Percentiles rank a stretch among this genome's conserved stretches.
Evolutionary conservation across 2,888 invertebrate species (phyloP).

Genomic region (Hirtodrosophila duncani): DNA sequence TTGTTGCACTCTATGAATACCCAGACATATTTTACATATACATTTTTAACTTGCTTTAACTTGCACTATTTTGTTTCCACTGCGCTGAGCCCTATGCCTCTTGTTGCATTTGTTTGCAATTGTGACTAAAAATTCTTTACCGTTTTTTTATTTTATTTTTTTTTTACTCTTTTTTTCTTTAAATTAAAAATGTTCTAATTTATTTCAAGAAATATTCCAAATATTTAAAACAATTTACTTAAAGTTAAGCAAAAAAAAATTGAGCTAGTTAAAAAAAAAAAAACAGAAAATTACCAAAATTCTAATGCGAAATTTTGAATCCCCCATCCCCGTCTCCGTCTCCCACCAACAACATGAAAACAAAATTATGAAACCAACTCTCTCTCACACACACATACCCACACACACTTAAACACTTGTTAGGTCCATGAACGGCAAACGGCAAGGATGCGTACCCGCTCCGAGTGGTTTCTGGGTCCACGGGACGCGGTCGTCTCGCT

Average conservation of each 20-base stretch:
- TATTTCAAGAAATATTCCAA: conserved; percentile 1
- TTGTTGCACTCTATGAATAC: no score
- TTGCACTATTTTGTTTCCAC: no score
- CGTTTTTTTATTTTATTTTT: conserved; percentile 19
- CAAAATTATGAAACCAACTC: conserved; percentile 39
- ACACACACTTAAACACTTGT: conserved; percentile 12
- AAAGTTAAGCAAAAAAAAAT: conserved; percentile 17
- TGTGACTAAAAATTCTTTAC: conserved; percentile 14
- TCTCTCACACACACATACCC: conserved; percentile 14
- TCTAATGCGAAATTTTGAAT: conserved; percentile 68
- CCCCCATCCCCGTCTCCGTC: conserved; percentile 61
- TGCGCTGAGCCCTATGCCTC: conserved; percentile 3
- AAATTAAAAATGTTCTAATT: conserved; percentile 14
- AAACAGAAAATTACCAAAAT: conserved; percentile 44
- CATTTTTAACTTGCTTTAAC: conserved; percentile 6
- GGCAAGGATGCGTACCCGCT: conserved; percentile 96
- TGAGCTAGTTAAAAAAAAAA: conserved; percentile 20
- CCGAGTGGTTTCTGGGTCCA: conserved; percentile 93
- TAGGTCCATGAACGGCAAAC: conserved; percentile 97
- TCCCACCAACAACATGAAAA: conserved; percentile 36
- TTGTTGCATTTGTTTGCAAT: conserved; percentile 12
- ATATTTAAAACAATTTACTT: conserved; percentile 24
- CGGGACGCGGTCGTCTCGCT: conserved; percentile 72
- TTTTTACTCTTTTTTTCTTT: conserved; percentile 15
- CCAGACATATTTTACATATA: no score